These are phyloP conservation scores for Aphidius ervi DNA, from an alignment of 1,140 invertebrate genomes.

Conservation along the genomic window DNA sequence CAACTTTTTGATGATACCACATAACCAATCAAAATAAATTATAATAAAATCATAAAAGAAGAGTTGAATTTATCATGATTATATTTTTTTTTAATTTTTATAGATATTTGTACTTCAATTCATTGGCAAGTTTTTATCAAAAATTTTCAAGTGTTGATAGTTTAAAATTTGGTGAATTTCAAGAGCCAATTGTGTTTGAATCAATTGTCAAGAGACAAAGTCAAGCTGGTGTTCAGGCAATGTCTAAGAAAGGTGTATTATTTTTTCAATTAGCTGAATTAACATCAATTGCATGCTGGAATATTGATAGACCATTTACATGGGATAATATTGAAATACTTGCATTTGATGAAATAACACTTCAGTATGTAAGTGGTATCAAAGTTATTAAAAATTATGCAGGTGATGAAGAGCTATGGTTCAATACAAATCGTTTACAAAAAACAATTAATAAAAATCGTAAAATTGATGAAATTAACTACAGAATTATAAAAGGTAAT, in stretches of 20 bases:
- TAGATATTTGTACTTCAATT: constrained; percentile 54
- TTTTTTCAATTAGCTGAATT: constrained; percentile 66
- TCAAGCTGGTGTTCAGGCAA: constrained; percentile 49
- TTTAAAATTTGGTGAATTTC: constrained; percentile 38
- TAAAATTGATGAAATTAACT: constrained; percentile 44
- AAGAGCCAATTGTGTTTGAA: constrained; percentile 43
- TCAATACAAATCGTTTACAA: constrained; percentile 50
- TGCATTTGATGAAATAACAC: constrained; percentile 53
- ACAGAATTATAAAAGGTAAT: constrained; percentile 40
- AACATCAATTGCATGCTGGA: constrained; percentile 70
- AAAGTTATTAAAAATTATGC: constrained; percentile 43
- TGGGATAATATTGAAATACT: constrained; percentile 58
- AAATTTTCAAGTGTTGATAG: constrained; percentile 43
- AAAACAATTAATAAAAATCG: constrained; percentile 48
- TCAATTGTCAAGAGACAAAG: constrained; percentile 45
- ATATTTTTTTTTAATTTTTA: constrained; percentile 24
- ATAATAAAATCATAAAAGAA: too few relatives aligned
- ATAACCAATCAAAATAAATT: too few relatives aligned
- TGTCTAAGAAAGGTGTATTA: constrained; percentile 55
- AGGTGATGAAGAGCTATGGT: constrained; percentile 48
- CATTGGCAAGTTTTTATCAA: constrained; percentile 47
- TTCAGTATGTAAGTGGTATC: constrained; percentile 65
- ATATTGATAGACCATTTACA: constrained; percentile 60
- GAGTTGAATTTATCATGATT: too few relatives aligned
- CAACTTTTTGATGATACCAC: too few relatives aligned